Evolutionary conservation across 2,888 invertebrate genomes (phyloP).

Genomic region (Bedellia somnulentella): DNA sequence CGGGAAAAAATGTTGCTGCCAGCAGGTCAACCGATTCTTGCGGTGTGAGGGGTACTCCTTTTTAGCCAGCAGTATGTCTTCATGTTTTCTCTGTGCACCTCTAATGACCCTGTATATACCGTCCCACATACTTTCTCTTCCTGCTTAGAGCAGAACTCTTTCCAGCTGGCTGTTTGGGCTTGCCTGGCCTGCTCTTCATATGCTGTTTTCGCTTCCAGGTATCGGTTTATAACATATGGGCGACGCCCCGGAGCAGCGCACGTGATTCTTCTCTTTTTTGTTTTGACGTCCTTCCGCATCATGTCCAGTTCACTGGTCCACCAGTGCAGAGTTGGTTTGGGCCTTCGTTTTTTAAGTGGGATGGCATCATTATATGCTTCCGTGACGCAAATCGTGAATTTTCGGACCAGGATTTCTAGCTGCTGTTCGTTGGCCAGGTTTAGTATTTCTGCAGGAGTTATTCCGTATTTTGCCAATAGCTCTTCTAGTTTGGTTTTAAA

Average conservation of each 20-base stretch:
- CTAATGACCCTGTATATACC: slow-evolving; percentile 7
- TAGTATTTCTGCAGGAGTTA: neutral
- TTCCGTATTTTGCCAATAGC: neutral
- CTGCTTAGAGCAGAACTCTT: slow-evolving; percentile 3
- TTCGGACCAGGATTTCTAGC: neutral
- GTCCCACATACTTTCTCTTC: slow-evolving; percentile 9
- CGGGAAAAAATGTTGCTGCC: slow-evolving; percentile 3
- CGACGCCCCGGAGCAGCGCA: slow-evolving; percentile 2
- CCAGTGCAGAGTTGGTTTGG: slow-evolving; percentile 4
- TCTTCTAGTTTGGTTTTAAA: neutral
- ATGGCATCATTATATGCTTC: neutral
- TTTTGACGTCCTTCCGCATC: neutral
- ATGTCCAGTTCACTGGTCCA: slow-evolving; percentile 3
- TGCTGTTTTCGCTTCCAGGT: slow-evolving; percentile 1
- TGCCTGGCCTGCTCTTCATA: neutral
- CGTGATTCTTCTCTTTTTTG: slow-evolving; percentile 4
- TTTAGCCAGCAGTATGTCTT: neutral
- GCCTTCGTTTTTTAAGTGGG: neutral
- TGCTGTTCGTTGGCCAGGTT: neutral
- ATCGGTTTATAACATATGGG: neutral
- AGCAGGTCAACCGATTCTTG: slow-evolving; percentile 2
- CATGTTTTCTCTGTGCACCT: neutral
- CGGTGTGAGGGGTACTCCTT: neutral
- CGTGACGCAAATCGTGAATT: neutral
- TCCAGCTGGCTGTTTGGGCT: slow-evolving; percentile 2